Conservation (phyloP, 2,888 invertebrate genomes). For the Osedax fenrisi region DNA sequence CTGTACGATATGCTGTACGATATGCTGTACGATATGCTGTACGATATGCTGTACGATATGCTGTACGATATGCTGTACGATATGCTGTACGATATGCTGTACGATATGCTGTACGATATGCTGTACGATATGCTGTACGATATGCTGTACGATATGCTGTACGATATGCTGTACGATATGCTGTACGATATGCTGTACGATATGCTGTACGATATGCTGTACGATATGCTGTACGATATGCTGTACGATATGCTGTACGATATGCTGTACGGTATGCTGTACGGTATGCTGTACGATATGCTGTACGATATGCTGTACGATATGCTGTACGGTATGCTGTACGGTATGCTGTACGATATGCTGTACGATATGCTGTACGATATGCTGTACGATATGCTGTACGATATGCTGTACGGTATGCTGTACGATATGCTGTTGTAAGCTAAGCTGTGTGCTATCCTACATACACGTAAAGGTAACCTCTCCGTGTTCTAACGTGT, state of each 20-base stretch:
- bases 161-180: background rate
- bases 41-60: background rate
- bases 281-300: background rate
- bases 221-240: background rate
- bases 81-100: background rate
- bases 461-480: too few relatives aligned
- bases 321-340: background rate
- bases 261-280: background rate
- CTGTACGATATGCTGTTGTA: too few relatives aligned
- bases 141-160: background rate
- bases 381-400: background rate
- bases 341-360: background rate
- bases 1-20: background rate
- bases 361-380: background rate
- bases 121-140: background rate
- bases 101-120: background rate
- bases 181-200: background rate
- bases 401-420: background rate
- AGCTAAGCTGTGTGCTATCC: too few relatives aligned
- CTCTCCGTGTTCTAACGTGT: too few relatives aligned
- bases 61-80: background rate
- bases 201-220: background rate
- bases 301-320: background rate
- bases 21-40: background rate
- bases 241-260: background rate